These are phyloP conservation scores for Musca domestica DNA, from an alignment of 1,140 invertebrate species.

Conservation along the genomic window DNA sequence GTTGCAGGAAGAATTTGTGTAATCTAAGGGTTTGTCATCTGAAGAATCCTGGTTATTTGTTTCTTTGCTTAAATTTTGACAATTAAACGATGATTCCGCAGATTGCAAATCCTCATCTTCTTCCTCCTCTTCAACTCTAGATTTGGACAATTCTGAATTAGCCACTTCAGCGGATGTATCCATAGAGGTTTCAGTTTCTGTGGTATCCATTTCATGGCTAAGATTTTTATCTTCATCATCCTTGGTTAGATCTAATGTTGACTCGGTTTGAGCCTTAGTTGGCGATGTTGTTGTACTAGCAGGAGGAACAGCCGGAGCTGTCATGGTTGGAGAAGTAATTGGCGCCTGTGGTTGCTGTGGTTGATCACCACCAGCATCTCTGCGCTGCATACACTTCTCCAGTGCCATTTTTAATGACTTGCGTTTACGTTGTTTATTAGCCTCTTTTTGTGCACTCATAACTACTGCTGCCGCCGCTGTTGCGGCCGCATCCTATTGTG, in stretches of 20 bases:
- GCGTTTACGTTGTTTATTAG: conserved; percentile 51
- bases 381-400: conserved; percentile 51
- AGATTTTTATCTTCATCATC: neutral
- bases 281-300: neutral
- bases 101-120: conserved; percentile 3
- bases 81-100: neutral
- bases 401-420: conserved; percentile 54
- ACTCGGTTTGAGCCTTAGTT: neutral
- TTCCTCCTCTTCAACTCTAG: neutral
- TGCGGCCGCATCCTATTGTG: conserved; percentile 58
- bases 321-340: neutral
- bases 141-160: neutral
- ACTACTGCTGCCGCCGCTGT: conserved; percentile 54
- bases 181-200: conserved; percentile 14
- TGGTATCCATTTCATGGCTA: conserved; percentile 7
- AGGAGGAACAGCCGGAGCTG: neutral
- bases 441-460: conserved; percentile 49
- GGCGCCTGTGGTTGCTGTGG: conserved; percentile 16
- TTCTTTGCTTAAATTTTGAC: neutral
- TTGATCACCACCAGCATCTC: conserved; percentile 35
- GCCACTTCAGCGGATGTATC: conserved; percentile 5
- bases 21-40: conserved; percentile 13
- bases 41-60: too few relatives aligned
- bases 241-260: neutral
- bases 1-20: neutral